Percentiles rank a stretch among this genome's conserved stretches.
Conservation (phyloP, 2,113 vertebrate genomes). For the Poeciliopsis turrubarensis region DNA sequence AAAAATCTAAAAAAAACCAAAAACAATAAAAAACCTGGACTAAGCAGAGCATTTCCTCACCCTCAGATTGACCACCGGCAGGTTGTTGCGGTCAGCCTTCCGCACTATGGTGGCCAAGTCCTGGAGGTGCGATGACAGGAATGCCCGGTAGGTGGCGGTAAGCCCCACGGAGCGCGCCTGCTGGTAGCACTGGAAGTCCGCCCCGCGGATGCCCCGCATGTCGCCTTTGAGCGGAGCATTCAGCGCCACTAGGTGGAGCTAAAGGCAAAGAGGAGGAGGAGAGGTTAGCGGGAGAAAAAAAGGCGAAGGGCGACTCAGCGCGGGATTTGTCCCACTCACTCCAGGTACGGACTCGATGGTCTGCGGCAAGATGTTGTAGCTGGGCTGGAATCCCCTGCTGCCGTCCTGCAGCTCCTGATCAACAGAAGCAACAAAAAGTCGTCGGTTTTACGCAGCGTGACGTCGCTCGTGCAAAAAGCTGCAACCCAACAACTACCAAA, state of each 20-base stretch:
- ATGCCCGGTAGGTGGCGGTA: slow-evolving; percentile 89
- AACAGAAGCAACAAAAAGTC: background rate
- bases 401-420: slow-evolving; percentile 71
- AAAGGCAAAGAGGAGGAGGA: too few relatives aligned
- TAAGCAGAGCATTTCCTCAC: slow-evolving; percentile 64
- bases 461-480: too few relatives aligned
- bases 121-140: slow-evolving; percentile 93
- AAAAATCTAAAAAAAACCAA: background rate
- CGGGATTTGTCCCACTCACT: slow-evolving; percentile 52
- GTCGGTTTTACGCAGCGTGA: too few relatives aligned
- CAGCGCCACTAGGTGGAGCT: slow-evolving; percentile 92
- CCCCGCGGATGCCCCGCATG: slow-evolving; percentile 91
- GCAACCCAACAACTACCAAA: too few relatives aligned
- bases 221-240: slow-evolving; percentile 85
- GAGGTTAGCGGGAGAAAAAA: background rate
- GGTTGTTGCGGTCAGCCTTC: slow-evolving; percentile 79
- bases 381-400: slow-evolving; percentile 68
- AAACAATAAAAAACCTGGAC: background rate
- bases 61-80: slow-evolving; percentile 91
- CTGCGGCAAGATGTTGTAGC: slow-evolving; percentile 65
- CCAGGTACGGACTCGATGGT: slow-evolving; percentile 62
- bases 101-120: slow-evolving; percentile 92
- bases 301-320: too few relatives aligned
- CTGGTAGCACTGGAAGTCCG: slow-evolving; percentile 96
- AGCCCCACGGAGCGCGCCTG: slow-evolving; percentile 89